Evolutionary conservation across 1,140 invertebrate species (phyloP).

Genomic region (Eumaeus atala): DNA sequence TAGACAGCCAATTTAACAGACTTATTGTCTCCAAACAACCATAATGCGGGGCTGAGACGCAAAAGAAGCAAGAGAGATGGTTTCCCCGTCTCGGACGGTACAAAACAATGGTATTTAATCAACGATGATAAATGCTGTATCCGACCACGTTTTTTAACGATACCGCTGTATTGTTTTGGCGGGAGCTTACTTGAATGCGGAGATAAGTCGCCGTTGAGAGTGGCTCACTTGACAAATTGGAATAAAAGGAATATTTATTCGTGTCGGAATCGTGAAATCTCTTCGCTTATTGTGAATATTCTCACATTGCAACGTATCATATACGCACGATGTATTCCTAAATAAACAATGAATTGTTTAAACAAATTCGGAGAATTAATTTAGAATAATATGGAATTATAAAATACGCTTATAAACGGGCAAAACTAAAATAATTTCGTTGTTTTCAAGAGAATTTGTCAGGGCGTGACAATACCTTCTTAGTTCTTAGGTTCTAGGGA

Average conservation of each 20-base stretch:
- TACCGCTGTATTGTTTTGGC: slow-evolving; percentile 70
- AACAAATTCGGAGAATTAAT: too few relatives aligned
- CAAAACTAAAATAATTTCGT: too few relatives aligned
- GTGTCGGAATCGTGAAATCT: slow-evolving; percentile 48
- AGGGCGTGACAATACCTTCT: too few relatives aligned
- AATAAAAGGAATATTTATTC: slow-evolving; percentile 74
- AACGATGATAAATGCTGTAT: slow-evolving; percentile 72
- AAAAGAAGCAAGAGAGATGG: slow-evolving; percentile 56
- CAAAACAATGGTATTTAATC: slow-evolving; percentile 75
- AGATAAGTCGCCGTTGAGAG: slow-evolving; percentile 69
- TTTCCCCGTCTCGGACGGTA: slow-evolving; percentile 58
- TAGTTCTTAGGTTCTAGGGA: too few relatives aligned
- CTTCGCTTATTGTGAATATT: slow-evolving; percentile 40
- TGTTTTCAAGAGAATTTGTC: too few relatives aligned
- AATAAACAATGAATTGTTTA: slow-evolving; percentile 70
- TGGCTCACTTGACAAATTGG: slow-evolving; percentile 72
- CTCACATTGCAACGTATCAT: slow-evolving; percentile 28
- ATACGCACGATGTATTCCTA: slow-evolving; percentile 35
- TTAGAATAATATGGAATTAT: too few relatives aligned
- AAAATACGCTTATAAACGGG: too few relatives aligned
- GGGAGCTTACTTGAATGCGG: slow-evolving; percentile 67
- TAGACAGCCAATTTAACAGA: slow-evolving; percentile 70
- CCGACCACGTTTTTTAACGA: slow-evolving; percentile 71
- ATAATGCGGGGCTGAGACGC: slow-evolving; percentile 59
- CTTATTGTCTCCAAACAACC: slow-evolving; percentile 66